Conservation (phyloP, 2,113 vertebrate genomes). For the sheep (Ovis aries) region ARS-UI_Ramb_v3.0 NC_056059.1:14770501-14771000, state of each 20-base stretch:
- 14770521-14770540: not conserved
- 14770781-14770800: slow-evolving; percentile 47
- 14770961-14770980: slow-evolving; percentile 32
- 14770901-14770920: slow-evolving; percentile 41
- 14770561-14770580: not conserved
- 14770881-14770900: slow-evolving; percentile 47
- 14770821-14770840: not conserved
- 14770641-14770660: not conserved
- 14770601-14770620: not conserved
- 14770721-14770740: slow-evolving; percentile 64
- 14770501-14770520: not conserved
- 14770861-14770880: slow-evolving; percentile 37
- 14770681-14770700: slow-evolving; percentile 9
- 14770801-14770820: slow-evolving; percentile 38
- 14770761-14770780: slow-evolving; percentile 50
- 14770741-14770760: slow-evolving; percentile 48
- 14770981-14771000: not conserved
- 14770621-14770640: not conserved
- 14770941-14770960: slow-evolving; percentile 1
- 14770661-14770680: slow-evolving; percentile 8
- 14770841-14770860: not conserved
- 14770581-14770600: not conserved
- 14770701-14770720: slow-evolving; percentile 35
- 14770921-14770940: slow-evolving; percentile 44
- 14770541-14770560: not conserved